A percentile compares a stretch with the other conserved stretches of the same genome.
phyloP scores from a whole-genome alignment of 1,140 invertebrate genomes.

The Stenopsyche tienmushanensis region DNA sequence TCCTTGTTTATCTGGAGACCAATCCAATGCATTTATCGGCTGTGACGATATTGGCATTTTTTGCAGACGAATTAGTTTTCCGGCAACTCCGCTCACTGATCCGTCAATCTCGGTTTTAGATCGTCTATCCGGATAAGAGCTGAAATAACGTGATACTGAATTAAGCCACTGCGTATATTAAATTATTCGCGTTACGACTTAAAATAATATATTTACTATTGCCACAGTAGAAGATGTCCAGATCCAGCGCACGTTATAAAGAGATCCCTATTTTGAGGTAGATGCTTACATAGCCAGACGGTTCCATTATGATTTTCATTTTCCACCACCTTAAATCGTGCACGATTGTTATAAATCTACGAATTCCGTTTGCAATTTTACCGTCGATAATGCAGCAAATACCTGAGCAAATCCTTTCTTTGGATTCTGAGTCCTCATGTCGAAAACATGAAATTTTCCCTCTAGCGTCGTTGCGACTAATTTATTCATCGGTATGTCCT shows the following conservation, averaged over 20 bases:
- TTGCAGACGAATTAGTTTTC: conserved; percentile 74
- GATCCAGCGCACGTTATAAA: conserved; percentile 88
- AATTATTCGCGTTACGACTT: not conserved
- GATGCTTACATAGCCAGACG: conserved; percentile 82
- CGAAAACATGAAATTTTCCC: conserved; percentile 87
- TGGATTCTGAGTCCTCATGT: conserved; percentile 84
- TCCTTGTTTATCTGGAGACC: conserved; percentile 88
- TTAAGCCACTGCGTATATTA: too few species aligned
- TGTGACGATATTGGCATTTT: conserved; percentile 81
- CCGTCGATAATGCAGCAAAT: not conserved
- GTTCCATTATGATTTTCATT: conserved; percentile 51
- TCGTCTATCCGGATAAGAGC: conserved; percentile 81
- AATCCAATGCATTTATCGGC: conserved; percentile 86
- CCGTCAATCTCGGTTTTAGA: conserved; percentile 69
- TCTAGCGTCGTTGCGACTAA: conserved; percentile 90
- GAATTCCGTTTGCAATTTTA: not conserved
- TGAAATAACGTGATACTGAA: conserved; percentile 49
- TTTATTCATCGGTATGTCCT: conserved; percentile 96
- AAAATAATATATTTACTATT: conserved; percentile 70
- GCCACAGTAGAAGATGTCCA: conserved; percentile 87
- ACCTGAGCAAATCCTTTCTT: conserved; percentile 81
- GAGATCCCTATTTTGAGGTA: conserved; percentile 94
- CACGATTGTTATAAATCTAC: not conserved
- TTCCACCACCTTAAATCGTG: conserved; percentile 47
- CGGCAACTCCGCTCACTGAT: conserved; percentile 70